Evolutionary conservation across 2,797 vertebrate genomes (phyloP), one percentile per base, ranked within the genome.

Genomic region (Fringilla coelebs): DNA sequence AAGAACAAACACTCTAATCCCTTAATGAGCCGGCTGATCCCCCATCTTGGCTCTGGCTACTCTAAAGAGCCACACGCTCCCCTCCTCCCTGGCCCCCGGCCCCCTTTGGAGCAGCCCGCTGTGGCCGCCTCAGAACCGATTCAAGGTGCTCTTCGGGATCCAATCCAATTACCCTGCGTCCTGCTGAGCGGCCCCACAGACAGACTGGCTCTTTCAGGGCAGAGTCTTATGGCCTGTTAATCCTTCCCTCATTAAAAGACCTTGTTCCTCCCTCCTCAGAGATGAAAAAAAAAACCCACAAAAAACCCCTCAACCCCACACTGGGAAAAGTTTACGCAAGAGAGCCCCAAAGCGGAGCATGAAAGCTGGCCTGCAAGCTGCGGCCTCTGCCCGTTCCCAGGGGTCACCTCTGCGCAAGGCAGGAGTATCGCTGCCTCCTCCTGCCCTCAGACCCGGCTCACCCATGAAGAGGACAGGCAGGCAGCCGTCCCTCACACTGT

Each of bases 1-100:
- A 98, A 98, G 98, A 98, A 98, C 98, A 98, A 99, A 99, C 98
- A 98, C 98, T 98, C 98, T 99, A 99, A 99, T 98, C 98, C 98
- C 98, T 98, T 99, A 99, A 99, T 99, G 98, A 99, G 98, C 98
- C 98, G 98, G 98, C 98, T 98, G 98, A 98, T 98, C 98, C 98
- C 98, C 91, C 98, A 98, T 98, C 98, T 98, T 98, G 98, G 98
- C 98, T 98, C 98, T 98, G 97, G 97, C 98, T 98, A 98, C 98
- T 98, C 97, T 95, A 96, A 98, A 98, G 97, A 98, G 97, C 97
- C 97, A 97, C 96, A 97, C 97, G 96, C 96, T 96, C 85, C 97
- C 98, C 95, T 98, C 90, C 89, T 96, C 73, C 93, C 67, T 4
- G 29, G 95, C 95, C 96, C 94, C 98, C 96, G 63, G 97, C 97